Percentiles rank a stretch among this genome's conserved stretches.
Evolutionary conservation across 2,113 vertebrate genomes (phyloP).

Genomic region (Pterocles burchelli): DNA sequence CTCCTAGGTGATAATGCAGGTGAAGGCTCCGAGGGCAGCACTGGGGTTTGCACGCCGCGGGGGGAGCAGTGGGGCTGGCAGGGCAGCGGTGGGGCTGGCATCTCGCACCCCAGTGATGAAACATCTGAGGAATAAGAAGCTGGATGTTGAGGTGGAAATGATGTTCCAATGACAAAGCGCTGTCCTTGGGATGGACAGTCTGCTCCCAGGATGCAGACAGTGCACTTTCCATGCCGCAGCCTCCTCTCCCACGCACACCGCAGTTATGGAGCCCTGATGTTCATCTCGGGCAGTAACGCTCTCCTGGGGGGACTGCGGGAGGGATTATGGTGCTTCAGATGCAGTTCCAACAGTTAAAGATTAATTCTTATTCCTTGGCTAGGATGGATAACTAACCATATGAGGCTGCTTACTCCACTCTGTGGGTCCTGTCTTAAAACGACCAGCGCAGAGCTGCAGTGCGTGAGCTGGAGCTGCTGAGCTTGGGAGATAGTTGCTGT

Average conservation of each 20-base stretch:
- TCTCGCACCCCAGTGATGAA: background rate
- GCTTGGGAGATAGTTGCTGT: accelerated
- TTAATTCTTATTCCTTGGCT: background rate
- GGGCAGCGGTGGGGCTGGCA: background rate
- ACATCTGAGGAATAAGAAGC: background rate
- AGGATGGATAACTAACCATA: background rate
- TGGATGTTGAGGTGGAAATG: background rate
- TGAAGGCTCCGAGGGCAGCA: too few relatives aligned
- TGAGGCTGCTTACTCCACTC: background rate
- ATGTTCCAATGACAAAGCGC: background rate
- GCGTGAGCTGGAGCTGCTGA: background rate
- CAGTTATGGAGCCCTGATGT: background rate
- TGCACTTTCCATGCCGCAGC: background rate
- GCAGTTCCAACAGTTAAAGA: background rate
- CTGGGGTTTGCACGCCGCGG: accelerated
- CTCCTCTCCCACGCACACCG: accelerated
- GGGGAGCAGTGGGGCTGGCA: background rate
- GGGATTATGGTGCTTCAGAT: background rate
- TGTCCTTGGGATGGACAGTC: background rate
- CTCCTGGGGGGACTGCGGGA: background rate
- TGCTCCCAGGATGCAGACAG: background rate
- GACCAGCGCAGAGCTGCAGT: background rate
- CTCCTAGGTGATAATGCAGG: background rate
- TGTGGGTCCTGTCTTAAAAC: background rate
- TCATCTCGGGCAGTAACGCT: background rate